Evolutionary conservation across 1,140 invertebrate species (phyloP).

Genomic region (Apis laboriosa): DNA sequence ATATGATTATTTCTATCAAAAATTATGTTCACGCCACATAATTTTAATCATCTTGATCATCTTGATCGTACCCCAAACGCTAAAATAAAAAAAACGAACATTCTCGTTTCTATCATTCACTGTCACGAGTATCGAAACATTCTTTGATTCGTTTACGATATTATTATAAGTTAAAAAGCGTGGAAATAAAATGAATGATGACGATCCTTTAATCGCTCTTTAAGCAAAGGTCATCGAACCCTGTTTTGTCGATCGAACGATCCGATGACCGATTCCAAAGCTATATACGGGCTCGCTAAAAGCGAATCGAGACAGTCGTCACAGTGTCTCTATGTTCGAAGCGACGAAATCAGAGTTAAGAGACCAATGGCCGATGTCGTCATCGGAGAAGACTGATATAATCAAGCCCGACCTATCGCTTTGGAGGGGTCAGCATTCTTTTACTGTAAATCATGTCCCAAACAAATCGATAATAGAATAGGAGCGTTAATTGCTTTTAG

Average conservation of each 20-base stretch:
- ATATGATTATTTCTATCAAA: not conserved
- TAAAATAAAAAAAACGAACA: not conserved
- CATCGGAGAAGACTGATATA: slow-evolving; percentile 41
- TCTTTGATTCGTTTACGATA: not conserved
- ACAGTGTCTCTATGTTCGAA: not conserved
- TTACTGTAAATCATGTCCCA: slow-evolving; percentile 1
- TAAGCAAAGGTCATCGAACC: not conserved
- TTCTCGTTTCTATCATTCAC: not conserved
- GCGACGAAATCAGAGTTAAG: slow-evolving; percentile 30
- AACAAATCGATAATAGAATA: not conserved
- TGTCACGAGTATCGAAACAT: not conserved
- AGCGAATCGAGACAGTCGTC: slow-evolving; percentile 9
- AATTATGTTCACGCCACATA: not conserved
- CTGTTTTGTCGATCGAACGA: slow-evolving; percentile 17
- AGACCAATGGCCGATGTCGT: slow-evolving; percentile 37
- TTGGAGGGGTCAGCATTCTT: slow-evolving; percentile 47
- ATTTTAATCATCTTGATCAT: not conserved
- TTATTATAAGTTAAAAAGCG: too few species aligned
- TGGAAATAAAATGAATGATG: not conserved
- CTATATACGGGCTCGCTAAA: slow-evolving; percentile 45
- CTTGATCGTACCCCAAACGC: not conserved
- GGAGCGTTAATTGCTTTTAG: not conserved
- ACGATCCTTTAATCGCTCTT: not conserved
- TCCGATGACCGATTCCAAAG: slow-evolving; percentile 10
- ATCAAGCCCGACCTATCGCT: slow-evolving; percentile 40